phyloP scores from a whole-genome alignment of 2,888 invertebrate genomes.

The Cataglyphis altisquamis region DNA sequence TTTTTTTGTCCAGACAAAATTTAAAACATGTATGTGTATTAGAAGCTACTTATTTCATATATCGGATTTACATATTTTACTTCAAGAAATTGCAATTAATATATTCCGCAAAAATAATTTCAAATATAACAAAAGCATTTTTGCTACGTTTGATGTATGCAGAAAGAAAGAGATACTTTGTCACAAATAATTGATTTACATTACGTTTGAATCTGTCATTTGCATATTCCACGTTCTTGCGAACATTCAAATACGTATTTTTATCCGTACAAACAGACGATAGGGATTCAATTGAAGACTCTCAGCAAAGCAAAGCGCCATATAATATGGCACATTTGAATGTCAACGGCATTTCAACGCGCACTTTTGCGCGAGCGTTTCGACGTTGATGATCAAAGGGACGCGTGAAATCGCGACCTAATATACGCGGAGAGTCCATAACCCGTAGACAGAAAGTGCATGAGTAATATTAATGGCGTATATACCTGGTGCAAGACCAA shows the following conservation, averaged over 20 bases:
- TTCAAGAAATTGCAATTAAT: background rate
- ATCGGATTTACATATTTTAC: background rate
- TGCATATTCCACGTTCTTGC: background rate
- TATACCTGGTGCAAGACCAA: conserved; percentile 38
- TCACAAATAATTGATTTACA: conserved; percentile 11
- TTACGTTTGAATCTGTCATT: background rate
- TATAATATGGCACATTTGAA: conserved; percentile 30
- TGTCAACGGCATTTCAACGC: conserved; percentile 37
- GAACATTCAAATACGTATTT: conserved; percentile 8
- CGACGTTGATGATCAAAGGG: conserved; percentile 51
- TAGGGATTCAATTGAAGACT: conserved; percentile 7
- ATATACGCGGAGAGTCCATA: conserved; percentile 57
- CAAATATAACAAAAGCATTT: background rate
- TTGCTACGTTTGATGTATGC: background rate
- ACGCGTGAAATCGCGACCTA: conserved; percentile 64
- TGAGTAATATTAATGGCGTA: conserved; percentile 51
- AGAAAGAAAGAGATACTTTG: background rate
- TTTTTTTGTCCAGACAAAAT: background rate
- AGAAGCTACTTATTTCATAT: background rate
- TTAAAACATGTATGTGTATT: background rate
- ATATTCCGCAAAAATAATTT: background rate
- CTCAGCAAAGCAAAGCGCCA: conserved; percentile 20
- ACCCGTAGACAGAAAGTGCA: conserved; percentile 12
- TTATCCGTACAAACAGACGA: conserved; percentile 25
- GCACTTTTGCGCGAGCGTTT: conserved; percentile 44